A percentile compares a stretch with the other conserved stretches of the same genome.
Conservation (phyloP, 2,888 invertebrate species). For the Plebejus argus region DNA sequence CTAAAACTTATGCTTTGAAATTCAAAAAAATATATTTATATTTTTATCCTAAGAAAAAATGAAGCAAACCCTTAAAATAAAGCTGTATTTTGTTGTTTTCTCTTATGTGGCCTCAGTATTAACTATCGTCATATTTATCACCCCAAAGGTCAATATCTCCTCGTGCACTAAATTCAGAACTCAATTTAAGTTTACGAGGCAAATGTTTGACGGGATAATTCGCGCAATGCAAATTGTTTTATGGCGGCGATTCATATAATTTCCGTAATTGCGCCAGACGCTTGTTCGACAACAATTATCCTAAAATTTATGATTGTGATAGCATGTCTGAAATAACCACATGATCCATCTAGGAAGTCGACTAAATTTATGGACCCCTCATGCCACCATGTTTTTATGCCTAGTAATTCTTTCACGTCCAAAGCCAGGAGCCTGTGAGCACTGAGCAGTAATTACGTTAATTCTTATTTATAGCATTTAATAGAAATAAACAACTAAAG, state of each 20-base stretch:
- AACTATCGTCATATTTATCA: constrained; percentile 39
- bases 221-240: constrained; percentile 33
- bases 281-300: constrained; percentile 35
- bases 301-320: constrained; percentile 38
- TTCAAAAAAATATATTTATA: not conserved
- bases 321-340: constrained; percentile 17
- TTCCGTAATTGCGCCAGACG: constrained; percentile 39
- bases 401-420: constrained; percentile 28
- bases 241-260: constrained; percentile 37
- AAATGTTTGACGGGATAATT: constrained; percentile 36
- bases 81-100: not conserved
- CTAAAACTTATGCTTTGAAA: no score
- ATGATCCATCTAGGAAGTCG: constrained; percentile 38
- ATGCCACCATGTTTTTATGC: constrained; percentile 20
- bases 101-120: constrained; percentile 31
- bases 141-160: constrained; percentile 39
- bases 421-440: not conserved
- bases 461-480: not conserved
- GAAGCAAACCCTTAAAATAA: not conserved
- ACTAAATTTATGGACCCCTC: constrained; percentile 26
- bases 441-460: not conserved
- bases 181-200: constrained; percentile 35
- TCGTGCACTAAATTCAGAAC: constrained; percentile 38
- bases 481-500: not conserved
- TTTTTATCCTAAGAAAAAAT: not conserved